Conservation (phyloP, 92 coral and sea anemone species). For the Scolanthus callimorphus region DNA sequence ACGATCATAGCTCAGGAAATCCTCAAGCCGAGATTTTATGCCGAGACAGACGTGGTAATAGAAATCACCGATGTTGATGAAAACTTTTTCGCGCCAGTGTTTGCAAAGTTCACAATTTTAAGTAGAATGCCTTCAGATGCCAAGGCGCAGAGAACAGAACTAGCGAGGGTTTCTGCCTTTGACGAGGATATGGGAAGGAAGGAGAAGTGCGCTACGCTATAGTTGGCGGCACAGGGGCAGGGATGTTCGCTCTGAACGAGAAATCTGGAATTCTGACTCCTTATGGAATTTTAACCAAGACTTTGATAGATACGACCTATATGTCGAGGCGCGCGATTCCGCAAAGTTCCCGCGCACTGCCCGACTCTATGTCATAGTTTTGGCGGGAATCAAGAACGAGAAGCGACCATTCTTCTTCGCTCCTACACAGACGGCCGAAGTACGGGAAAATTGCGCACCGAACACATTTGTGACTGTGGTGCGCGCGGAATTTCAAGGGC, state of each 20-base stretch:
- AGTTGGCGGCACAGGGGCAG: slow-evolving; percentile 76
- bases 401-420: slow-evolving; percentile 64
- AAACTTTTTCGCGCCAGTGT: slow-evolving; percentile 73
- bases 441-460: slow-evolving; percentile 65
- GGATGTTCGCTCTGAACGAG: slow-evolving; percentile 58
- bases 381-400: slow-evolving; percentile 28
- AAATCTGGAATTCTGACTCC: slow-evolving; percentile 58
- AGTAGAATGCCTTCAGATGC: slow-evolving; percentile 41
- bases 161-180: slow-evolving; percentile 56
- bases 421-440: slow-evolving; percentile 32
- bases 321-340: slow-evolving; percentile 74
- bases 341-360: slow-evolving; percentile 68
- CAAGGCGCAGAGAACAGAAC: slow-evolving; percentile 13
- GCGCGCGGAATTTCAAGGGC: slow-evolving; percentile 41
- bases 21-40: slow-evolving; percentile 7
- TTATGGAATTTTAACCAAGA: slow-evolving; percentile 48
- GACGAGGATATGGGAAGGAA: slow-evolving; percentile 61
- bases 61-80: slow-evolving; percentile 69
- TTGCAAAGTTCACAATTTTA: slow-evolving; percentile 34
- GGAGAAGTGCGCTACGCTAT: slow-evolving; percentile 58
- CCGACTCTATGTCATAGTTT: slow-evolving; percentile 46
- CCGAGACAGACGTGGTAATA: slow-evolving; percentile 57
- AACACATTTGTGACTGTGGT: slow-evolving; percentile 77
- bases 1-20: slow-evolving; percentile 36
- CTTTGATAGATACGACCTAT: slow-evolving; percentile 55